Percentiles rank a stretch among this genome's conserved stretches.
These are phyloP conservation scores for Gymnopithys bicolor DNA, from an alignment of 2,797 vertebrate species.

Conservation along the genomic window DNA sequence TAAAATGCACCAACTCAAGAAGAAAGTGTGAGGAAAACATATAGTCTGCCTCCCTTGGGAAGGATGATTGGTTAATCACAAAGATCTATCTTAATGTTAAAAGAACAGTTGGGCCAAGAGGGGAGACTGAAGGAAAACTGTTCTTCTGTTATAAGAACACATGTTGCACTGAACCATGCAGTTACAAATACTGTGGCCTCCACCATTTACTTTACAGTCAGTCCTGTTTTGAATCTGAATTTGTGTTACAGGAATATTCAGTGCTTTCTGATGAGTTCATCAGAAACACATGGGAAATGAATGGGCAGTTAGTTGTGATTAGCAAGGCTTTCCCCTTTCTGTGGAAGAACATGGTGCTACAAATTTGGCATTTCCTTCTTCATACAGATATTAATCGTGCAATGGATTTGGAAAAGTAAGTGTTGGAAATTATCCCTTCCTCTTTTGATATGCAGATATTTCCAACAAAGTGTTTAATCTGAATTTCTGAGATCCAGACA, in stretches of 20 bases:
- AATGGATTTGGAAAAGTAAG: neutral
- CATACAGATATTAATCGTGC: neutral
- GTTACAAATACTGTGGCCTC: neutral
- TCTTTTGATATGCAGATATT: neutral
- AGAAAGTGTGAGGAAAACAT: neutral
- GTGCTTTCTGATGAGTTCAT: neutral
- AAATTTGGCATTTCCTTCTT: neutral
- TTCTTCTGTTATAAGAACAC: neutral
- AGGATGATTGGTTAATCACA: neutral
- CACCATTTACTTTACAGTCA: neutral
- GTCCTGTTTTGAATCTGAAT: neutral
- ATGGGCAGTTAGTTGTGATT: neutral
- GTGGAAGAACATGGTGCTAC: neutral
- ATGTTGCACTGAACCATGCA: neutral
- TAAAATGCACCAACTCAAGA: neutral
- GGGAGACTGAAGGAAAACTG: neutral
- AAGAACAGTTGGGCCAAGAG: neutral
- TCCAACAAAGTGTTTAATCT: neutral
- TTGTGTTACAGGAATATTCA: neutral
- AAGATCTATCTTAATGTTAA: neutral
- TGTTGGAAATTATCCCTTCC: neutral
- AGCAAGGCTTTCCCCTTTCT: neutral
- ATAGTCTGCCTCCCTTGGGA: neutral
- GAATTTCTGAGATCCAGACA: neutral
- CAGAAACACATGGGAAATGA: neutral